Percentiles rank a stretch among this genome's conserved stretches.
Evolutionary conservation across 2,797 vertebrate species (phyloP).

Genomic region (Sebastolobus altivelis): DNA sequence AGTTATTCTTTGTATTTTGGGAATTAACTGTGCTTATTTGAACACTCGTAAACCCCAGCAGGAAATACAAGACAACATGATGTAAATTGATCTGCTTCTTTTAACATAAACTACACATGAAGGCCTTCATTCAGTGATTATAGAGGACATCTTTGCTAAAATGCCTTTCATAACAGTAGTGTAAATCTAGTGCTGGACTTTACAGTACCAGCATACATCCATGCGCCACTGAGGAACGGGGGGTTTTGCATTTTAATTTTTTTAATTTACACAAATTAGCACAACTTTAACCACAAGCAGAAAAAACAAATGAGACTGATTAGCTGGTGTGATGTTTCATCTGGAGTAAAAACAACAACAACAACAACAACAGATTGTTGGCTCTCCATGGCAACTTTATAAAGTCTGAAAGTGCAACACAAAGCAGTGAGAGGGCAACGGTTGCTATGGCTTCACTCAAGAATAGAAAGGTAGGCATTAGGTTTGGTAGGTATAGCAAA

Average conservation of each 20-base stretch:
- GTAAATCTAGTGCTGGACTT: neutral
- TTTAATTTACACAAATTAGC: neutral
- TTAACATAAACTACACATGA: neutral
- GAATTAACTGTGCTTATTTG: neutral
- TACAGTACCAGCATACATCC: neutral
- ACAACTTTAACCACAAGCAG: neutral
- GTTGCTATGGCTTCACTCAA: neutral
- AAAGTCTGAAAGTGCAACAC: neutral
- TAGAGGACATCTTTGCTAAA: neutral
- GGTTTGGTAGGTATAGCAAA: neutral
- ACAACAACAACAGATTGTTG: neutral
- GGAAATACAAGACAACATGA: neutral
- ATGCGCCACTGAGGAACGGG: neutral
- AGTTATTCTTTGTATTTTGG: neutral
- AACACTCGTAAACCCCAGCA: neutral
- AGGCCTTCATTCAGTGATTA: neutral
- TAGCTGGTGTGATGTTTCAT: neutral
- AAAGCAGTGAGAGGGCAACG: neutral
- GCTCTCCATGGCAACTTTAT: neutral
- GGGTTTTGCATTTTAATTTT: neutral
- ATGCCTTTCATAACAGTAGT: neutral
- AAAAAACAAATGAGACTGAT: neutral
- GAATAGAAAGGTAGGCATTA: neutral
- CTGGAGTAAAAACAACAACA: neutral
- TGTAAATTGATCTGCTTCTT: neutral